phyloP scores from a whole-genome alignment of 2,888 invertebrate genomes.

The Troides oblongomaculatus region DNA sequence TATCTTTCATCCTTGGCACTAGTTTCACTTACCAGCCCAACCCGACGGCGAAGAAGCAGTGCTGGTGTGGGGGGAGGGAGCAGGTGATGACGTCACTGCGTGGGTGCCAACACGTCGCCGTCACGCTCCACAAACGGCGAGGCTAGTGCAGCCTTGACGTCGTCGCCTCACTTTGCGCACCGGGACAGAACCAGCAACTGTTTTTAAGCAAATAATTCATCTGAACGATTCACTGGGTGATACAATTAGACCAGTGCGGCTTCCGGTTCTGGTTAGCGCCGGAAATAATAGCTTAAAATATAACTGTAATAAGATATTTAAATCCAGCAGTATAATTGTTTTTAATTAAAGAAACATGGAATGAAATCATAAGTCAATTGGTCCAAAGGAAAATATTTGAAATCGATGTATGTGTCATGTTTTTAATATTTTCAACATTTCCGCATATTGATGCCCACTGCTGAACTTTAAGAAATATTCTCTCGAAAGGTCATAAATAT shows the following conservation, averaged over 20 bases:
- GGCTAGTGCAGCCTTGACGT: conserved; percentile 75
- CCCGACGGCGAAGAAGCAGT: conserved; percentile 6
- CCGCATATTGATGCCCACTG: too few species aligned
- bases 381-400: too few species aligned
- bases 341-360: neutral
- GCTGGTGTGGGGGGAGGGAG: conserved; percentile 21
- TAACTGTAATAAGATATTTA: too few species aligned
- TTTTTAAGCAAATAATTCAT: conserved; percentile 62
- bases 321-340: neutral
- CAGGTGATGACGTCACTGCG: conserved; percentile 64
- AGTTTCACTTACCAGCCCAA: conserved; percentile 10
- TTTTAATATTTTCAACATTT: too few species aligned
- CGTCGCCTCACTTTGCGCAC: conserved; percentile 73
- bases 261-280: conserved; percentile 47
- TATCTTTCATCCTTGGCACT: conserved; percentile 9
- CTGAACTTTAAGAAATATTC: too few species aligned
- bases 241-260: conserved; percentile 42
- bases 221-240: conserved; percentile 43
- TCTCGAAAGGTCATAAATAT: too few species aligned
- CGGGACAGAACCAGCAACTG: conserved; percentile 59
- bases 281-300: neutral
- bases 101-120: conserved; percentile 78
- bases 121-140: conserved; percentile 79
- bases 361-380: too few species aligned
- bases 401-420: too few species aligned